phyloP scores from a whole-genome alignment of 2,113 vertebrate genomes.

The Cryptomyrus ogoouensis region DNA sequence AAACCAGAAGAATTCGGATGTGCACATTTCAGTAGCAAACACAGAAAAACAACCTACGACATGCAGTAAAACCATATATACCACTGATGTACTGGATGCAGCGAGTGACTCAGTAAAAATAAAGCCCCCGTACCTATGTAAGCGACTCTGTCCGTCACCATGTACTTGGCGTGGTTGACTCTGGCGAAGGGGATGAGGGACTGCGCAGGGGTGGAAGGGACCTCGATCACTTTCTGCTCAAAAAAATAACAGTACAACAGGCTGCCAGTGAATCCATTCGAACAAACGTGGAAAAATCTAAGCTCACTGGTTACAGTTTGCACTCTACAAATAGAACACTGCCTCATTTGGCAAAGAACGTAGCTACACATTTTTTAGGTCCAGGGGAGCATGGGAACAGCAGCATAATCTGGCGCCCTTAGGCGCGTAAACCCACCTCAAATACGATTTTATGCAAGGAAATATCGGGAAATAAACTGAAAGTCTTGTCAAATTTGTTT shows the following conservation, averaged over 20 bases:
- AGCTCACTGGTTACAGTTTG: neutral
- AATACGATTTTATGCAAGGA: neutral
- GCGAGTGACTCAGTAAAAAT: neutral
- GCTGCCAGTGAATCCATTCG: neutral
- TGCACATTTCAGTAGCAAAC: neutral
- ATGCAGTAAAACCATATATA: neutral
- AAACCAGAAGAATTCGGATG: neutral
- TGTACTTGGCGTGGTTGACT: constrained; percentile 77
- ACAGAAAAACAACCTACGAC: neutral
- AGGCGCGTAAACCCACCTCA: neutral
- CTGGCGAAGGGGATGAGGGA: constrained; percentile 61
- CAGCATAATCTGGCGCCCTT: neutral
- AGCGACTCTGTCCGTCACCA: constrained; percentile 70
- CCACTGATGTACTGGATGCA: neutral
- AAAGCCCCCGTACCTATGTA: constrained; percentile 60
- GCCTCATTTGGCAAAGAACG: neutral
- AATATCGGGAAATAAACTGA: neutral
- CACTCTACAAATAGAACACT: neutral
- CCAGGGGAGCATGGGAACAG: neutral
- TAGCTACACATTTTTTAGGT: neutral
- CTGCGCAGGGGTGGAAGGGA: constrained; percentile 56
- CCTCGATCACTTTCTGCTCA: constrained; percentile 64
- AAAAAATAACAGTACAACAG: neutral
- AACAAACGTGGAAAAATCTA: neutral
- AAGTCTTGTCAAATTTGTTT: neutral